Base-by-base conservation (phyloP, 2,113 vertebrate species). In the Origma solitaria region DNA sequence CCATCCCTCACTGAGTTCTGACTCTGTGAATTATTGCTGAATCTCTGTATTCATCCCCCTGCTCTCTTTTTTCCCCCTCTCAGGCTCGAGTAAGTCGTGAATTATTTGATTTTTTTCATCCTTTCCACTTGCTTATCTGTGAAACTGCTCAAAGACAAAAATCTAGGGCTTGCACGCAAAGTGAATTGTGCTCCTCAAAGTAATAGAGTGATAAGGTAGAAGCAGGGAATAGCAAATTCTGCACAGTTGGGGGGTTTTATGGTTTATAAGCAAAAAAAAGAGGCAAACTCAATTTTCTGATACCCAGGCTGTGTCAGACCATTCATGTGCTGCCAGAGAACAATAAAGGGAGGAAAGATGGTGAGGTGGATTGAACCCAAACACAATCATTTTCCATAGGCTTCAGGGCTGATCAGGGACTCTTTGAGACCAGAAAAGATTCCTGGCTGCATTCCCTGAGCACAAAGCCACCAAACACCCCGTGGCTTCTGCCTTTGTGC, bases 251-350 rank as follows among this genome's bases (percentile, higher is more conserved):
- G 8, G 0, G 4, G 40, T 93, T 79, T 93, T 73, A 42, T 53
- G 40, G 17, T 60, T 94, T 85, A 35, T 56, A 68, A 72, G 37
- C 64, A n/a, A 49, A 83, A 83, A 72, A 68, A 49, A 49, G 23
- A 49, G 9, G 9, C 24, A 61, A 81, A 61, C 15, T 90, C 72
- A 86, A 51, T 79, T 95, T 96, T 86, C 72, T 93, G 44, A 81
- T 88, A 45, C 28, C 24, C 21, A 13, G 51, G 11, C 58, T 76
- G 20, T 51, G 47, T 66, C 47, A n/a, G 51, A 28, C n/a, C 77
- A 56, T 94, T 90, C 30, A 28, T 56, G 33, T 8, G 20, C 75
- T 88, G 69, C 47, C 68, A 66, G 56, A 1, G 47, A 86, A 77
- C 17, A 73, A 27, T 22, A 33, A 86, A 54, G 27, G 37, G 27